Conservation (phyloP, 2,797 vertebrate genomes). For the Eleutherodactylus coqui region DNA sequence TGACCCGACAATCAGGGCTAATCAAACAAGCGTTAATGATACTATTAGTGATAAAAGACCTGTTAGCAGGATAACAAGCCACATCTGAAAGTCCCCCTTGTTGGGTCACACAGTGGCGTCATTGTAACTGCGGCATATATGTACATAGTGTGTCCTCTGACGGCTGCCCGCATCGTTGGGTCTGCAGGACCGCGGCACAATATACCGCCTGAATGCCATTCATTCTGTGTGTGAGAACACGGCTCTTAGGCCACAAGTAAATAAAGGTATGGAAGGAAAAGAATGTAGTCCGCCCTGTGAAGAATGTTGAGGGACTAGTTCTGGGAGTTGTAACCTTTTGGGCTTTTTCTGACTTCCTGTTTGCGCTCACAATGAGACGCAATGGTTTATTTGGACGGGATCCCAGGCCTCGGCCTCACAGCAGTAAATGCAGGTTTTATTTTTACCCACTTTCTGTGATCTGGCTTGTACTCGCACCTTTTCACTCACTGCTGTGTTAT, state of each 20-base stretch:
- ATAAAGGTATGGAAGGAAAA: conserved; percentile 3
- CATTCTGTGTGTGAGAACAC: neutral
- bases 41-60: no score
- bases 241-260: neutral
- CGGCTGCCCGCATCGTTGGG: neutral
- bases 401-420: conserved; percentile 15
- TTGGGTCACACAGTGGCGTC: neutral
- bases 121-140: neutral
- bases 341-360: conserved; percentile 20
- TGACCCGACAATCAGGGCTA: no score
- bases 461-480: neutral
- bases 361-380: conserved; percentile 1
- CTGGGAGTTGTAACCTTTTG: conserved; percentile 41
- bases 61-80: neutral
- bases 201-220: neutral
- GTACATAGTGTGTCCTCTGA: neutral
- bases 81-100: neutral
- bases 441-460: neutral
- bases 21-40: no score
- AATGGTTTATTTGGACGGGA: conserved; percentile 28
- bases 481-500: neutral
- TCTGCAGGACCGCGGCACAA: neutral
- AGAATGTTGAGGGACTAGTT: conserved; percentile 36
- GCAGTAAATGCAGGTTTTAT: conserved; percentile 37
- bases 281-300: neutral